Percentiles rank a stretch among this genome's conserved stretches.
These are phyloP conservation scores for Sphaerophoria rueppellii DNA, from an alignment of 2,888 invertebrate genomes.

Conservation along the genomic window DNA sequence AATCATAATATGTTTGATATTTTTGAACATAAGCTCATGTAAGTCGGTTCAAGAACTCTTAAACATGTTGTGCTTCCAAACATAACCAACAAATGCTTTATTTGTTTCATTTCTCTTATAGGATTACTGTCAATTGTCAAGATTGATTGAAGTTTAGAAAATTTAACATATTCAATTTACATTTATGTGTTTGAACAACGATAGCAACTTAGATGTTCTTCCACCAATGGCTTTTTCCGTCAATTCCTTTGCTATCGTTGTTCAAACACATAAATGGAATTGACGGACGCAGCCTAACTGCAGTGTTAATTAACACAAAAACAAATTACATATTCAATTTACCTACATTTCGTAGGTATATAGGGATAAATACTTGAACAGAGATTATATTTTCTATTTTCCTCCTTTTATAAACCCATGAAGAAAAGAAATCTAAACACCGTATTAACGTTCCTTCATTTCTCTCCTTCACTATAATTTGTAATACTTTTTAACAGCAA, in stretches of 20 bases:
- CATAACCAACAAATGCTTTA: neutral
- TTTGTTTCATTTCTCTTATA: slow-evolving; percentile 2
- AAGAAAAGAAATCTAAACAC: slow-evolving; percentile 19
- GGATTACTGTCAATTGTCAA: slow-evolving; percentile 37
- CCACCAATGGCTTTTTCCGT: too few species aligned
- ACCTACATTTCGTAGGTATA: neutral
- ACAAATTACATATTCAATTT: neutral
- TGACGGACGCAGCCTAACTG: too few species aligned
- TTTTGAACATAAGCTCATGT: slow-evolving; percentile 15
- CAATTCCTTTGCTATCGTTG: too few species aligned
- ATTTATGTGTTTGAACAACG: too few species aligned
- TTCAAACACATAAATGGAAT: too few species aligned
- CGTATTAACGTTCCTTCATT: neutral
- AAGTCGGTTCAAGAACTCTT: neutral
- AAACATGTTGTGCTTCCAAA: neutral
- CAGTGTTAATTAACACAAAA: too few species aligned
- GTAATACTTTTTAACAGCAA: neutral
- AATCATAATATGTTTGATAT: neutral
- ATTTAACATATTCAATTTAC: neutral
- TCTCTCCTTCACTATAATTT: slow-evolving; percentile 18
- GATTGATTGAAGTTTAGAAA: slow-evolving; percentile 22
- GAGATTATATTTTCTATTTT: neutral
- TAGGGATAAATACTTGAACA: neutral
- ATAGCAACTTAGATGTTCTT: too few species aligned
- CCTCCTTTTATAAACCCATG: neutral